phyloP scores from a whole-genome alignment of 2,888 invertebrate species.

The Caenorhabditis uteleia region DNA sequence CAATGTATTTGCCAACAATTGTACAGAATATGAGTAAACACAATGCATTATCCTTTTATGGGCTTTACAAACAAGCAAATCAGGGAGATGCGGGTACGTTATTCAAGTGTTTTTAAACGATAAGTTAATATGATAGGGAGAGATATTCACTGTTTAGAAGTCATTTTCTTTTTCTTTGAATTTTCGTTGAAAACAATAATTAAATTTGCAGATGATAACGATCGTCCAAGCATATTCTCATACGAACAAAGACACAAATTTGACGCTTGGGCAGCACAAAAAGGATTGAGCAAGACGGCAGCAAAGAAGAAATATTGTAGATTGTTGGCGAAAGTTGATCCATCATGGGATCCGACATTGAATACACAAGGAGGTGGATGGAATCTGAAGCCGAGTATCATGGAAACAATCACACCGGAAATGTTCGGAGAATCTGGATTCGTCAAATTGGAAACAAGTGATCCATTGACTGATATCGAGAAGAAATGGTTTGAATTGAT shows the following conservation, averaged over 20 bases:
- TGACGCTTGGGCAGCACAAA: conserved; percentile 81
- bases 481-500: conserved; percentile 40
- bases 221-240: conserved; percentile 83
- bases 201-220: conserved; percentile 1
- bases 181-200: too few species aligned
- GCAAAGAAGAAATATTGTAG: conserved; percentile 91
- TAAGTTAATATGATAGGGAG: too few species aligned
- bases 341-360: conserved; percentile 21
- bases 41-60: conserved; percentile 84
- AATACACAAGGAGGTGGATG: conserved; percentile 5
- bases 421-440: conserved; percentile 38
- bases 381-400: conserved; percentile 20
- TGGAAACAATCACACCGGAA: conserved; percentile 25
- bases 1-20: conserved; percentile 21
- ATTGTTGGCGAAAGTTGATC: conserved; percentile 10
- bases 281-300: conserved; percentile 76
- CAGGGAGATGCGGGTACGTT: conserved; percentile 76
- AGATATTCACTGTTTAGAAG: too few species aligned
- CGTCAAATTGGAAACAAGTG: conserved; percentile 13
- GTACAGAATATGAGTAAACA: conserved; percentile 16
- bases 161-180: too few species aligned
- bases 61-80: conserved; percentile 91
- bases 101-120: too few species aligned
- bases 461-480: conserved; percentile 25
- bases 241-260: conserved; percentile 87